These are phyloP conservation scores for Hyles lineata DNA, from an alignment of 2,888 invertebrate species.

Conservation along the genomic window DNA sequence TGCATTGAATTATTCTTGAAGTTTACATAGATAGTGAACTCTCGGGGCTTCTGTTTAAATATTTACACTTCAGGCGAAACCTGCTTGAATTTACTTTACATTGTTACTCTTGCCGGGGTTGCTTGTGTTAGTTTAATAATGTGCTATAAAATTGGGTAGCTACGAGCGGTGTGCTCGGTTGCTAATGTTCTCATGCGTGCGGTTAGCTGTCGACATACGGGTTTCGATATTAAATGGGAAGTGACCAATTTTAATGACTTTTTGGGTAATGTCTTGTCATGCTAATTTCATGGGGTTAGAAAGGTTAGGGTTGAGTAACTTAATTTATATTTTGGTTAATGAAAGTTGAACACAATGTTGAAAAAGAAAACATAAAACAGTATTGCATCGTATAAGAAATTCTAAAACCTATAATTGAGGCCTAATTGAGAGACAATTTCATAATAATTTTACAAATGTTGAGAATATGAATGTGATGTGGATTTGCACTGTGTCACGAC, in stretches of 20 bases:
- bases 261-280: no score
- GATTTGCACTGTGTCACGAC: no score
- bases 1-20: conserved; percentile 52
- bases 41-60: conserved; percentile 50
- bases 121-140: conserved; percentile 32
- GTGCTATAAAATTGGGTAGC: conserved; percentile 26
- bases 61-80: conserved; percentile 47
- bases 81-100: conserved; percentile 39
- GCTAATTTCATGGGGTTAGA: no score
- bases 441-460: no score
- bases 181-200: background rate
- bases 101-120: conserved; percentile 37
- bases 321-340: no score
- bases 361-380: no score
- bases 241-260: background rate
- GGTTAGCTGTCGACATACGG: background rate
- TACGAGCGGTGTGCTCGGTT: background rate
- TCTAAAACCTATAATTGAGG: no score
- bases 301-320: no score
- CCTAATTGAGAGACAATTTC: no score
- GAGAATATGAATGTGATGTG: no score
- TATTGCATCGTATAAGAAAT: no score
- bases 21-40: conserved; percentile 44
- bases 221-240: background rate
- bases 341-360: no score